Evolutionary conservation across 1,140 invertebrate genomes (phyloP), one percentile per base, ranked within the genome.

Genomic region (Galendromus occidentalis): DNA sequence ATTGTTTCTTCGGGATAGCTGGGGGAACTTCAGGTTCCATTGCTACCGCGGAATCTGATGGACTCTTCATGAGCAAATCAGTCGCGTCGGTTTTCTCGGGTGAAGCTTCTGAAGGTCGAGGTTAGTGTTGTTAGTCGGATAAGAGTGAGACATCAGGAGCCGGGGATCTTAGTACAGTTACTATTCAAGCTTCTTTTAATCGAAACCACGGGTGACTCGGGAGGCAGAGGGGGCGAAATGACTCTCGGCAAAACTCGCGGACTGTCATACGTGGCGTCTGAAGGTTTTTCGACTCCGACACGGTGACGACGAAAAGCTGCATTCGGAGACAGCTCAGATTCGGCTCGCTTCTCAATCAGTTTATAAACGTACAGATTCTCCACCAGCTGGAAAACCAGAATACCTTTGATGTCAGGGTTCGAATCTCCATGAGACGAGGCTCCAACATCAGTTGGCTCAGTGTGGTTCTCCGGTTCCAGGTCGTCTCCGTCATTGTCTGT

Each of bases 391-490:
- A 47, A 28, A 4, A 59, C 1, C 4, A 59, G 33, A 9, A 29
- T 59, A 59, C 51, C 51, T 59, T 59, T 59, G 33, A 59, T 22
- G 22, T 59, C 51, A 17, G 51, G 51, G 33, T 59, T 59, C 12
- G 51, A 59, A 9, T 59, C 51, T 18, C 51, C 51, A 22, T 17
- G n/a, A 22, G 51, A 59, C 12, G 51, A 59, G 51, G 25, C 33
- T 59, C 51, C 51, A 2, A 59, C 25, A 4, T 59, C 51, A 25
- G 51, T 59, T 22, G 51, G 51, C 20, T 59, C 51, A 2, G 51
- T 59, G 22, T 59, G 51, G 22, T 59, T 59, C 9, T 59, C 51
- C 14, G 51, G 51, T 25, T 59, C 51, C 14, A 59, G 14, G 9
- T 59, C 51, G 12, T 59, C 51, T 17, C 51, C 51, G 22, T 59